These are phyloP conservation scores for Pipistrellus nathusii DNA, from an alignment of 2,797 vertebrate species.

Conservation along the genomic window DNA sequence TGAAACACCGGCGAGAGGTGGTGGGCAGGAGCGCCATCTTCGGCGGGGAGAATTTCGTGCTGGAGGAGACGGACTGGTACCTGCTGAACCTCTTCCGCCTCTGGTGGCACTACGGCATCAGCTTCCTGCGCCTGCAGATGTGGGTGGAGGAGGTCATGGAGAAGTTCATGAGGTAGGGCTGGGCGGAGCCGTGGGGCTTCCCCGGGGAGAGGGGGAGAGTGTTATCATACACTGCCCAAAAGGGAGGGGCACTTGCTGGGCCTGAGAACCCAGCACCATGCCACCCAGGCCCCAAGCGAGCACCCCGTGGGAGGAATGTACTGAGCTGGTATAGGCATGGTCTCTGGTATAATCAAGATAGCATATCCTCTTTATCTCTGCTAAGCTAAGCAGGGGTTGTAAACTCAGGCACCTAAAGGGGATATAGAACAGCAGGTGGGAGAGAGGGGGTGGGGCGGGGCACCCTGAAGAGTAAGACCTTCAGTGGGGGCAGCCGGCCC, in stretches of 20 bases:
- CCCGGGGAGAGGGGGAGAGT: neutral
- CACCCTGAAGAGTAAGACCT: neutral
- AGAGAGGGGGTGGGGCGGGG: neutral
- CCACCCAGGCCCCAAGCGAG: neutral
- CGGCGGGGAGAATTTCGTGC: conserved; percentile 93
- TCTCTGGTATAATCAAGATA: neutral
- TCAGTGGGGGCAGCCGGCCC: neutral
- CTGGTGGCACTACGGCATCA: conserved; percentile 99
- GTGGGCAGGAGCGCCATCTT: conserved; percentile 96
- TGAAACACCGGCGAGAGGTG: conserved; percentile 95
- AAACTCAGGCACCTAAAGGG: neutral
- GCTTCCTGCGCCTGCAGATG: conserved; percentile 99
- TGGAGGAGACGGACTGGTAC: conserved; percentile 99
- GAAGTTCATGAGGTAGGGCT: conserved; percentile 97
- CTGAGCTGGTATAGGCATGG: neutral
- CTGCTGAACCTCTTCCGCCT: conserved; percentile 96
- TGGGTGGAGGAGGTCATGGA: conserved; percentile 99
- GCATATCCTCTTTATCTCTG: neutral
- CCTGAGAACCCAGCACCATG: neutral
- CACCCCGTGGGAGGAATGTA: neutral
- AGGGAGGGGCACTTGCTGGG: neutral
- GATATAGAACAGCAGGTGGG: neutral
- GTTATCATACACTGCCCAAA: neutral
- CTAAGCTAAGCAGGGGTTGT: neutral
- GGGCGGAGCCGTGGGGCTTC: neutral